Base-by-base conservation (phyloP, 2,113 vertebrate species). In the Guaruba guarouba region DNA sequence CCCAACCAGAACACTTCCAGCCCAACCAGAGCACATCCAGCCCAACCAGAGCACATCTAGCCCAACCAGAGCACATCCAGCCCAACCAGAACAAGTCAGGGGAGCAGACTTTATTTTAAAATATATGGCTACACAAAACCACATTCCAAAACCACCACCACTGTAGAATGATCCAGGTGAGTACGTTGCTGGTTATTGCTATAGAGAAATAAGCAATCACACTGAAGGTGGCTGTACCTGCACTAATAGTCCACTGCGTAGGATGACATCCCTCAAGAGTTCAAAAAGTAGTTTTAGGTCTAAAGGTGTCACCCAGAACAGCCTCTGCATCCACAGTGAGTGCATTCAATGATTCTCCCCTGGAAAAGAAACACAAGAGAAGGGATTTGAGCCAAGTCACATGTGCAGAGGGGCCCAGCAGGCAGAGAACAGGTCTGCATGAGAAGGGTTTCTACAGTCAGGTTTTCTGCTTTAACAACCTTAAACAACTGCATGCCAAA, bases 291-390 rank as follows among this genome's bases (percentile, higher is more conserved):
- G 24, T 44, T 27, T 91, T 28, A 18, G 3, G 39, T 59, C n/a
- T 24, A 35, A 81, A 59, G 9, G 43, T 62, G 52, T 75, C 97
- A 99, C 64, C 99, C 99, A 33, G 99, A 99, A 75, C 99, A 99
- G 85, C 99, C 99, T 94, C 99, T 98, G 97, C 99, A 99, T 66
- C 99, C 99, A 14, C 99, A 99, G 96, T 99, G 99, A 43, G 99
- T 99, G 95, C 99, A 99, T 85, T 99, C 99, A 33, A 99, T 99
- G 96, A 99, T 99, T 91, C 99, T 98, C 46, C 99, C 99, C 99
- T 99, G 97, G 27, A 96, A 96, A 67, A 93, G n/a, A 94, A 96
- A 55, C 10, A n/a, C 0, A 5, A 5, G 75, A 13, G 27, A 62
- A 13, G 13, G 46, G 3, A 19, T 46, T 61, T 73, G 12, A 88